A percentile compares a stretch with the other conserved stretches of the same genome.
These are phyloP conservation scores for Papilio polyxenes DNA, from an alignment of 1,140 invertebrate genomes.

Conservation along the genomic window DNA sequence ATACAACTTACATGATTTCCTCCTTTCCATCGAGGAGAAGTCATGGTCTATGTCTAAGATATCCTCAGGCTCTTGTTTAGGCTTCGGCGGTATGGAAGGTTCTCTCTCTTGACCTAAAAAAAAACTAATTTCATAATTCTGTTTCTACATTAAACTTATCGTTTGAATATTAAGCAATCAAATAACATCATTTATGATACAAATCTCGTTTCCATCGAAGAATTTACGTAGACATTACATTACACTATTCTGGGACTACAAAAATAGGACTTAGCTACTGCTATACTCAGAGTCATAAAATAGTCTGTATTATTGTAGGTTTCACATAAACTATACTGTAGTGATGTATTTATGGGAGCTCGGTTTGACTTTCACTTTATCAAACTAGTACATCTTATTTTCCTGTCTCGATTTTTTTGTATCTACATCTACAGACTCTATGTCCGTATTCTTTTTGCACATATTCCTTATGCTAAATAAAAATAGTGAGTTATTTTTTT, in stretches of 20 bases:
- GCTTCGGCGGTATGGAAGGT: slow-evolving; percentile 55
- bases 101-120: slow-evolving; percentile 69
- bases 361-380: background rate
- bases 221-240: no score
- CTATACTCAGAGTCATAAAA: no score
- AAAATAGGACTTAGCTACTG: no score
- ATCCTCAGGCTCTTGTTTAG: slow-evolving; percentile 73
- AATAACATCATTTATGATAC: no score
- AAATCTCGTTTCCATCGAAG: no score
- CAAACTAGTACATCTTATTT: background rate
- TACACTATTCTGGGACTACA: no score
- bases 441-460: no score
- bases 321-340: no score
- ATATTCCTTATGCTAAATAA: no score
- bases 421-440: no score
- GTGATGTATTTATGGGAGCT: background rate
- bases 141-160: background rate
- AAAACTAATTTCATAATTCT: background rate
- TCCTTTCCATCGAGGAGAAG: slow-evolving; percentile 72
- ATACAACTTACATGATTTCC: slow-evolving; percentile 66
- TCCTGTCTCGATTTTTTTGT: background rate
- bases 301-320: no score
- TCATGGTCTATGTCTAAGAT: slow-evolving; percentile 73
- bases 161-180: background rate
- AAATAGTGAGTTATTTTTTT: no score